Evolutionary conservation across 2,888 invertebrate species (phyloP), one percentile per base, ranked within the genome.

Genomic region (Geophilus truncorum): DNA sequence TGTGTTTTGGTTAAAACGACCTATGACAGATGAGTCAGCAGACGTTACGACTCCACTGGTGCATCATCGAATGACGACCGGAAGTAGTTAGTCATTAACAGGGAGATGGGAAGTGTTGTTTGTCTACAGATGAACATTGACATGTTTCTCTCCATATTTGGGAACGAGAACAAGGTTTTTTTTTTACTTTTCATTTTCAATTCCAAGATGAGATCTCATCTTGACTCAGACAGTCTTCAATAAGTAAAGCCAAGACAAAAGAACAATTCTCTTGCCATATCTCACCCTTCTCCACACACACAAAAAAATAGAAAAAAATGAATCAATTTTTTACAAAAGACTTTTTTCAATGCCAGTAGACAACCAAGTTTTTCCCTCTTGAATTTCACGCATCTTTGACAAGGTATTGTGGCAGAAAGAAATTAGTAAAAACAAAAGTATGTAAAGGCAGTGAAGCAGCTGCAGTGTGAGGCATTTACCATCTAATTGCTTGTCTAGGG

Each of bases 101-200:
- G 57, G n/a, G n/a, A n/a, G n/a, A n/a, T 57, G 57, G 57, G 57
- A 57, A 57, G 57, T 57, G 21, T 18, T n/a, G n/a, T n/a, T n/a
- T n/a, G n/a, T n/a, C n/a, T n/a, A n/a, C n/a, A n/a, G n/a, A n/a
- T 57, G 57, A 57, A 57, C 57, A 57, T 57, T 57, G 57, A 57
- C 57, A 57, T 57, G n/a, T 57, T 57, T 57, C 57, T 15, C 21
- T 18, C 57, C 57, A 57, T 57, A 57, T 57, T 57, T 57, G 57
- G 57, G 21, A 57, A 57, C 2, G 21, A 57, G 21, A 1, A 57
- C 36, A 36, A 36, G 36, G 36, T 2, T 36, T 36, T 36, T 36
- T 36, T 36, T 34, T 34, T 34, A 7, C 15, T 15, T 9, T 51
- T 15, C 36, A 9, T 12, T 36, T 15, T 15, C 51, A 57, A 57